A percentile compares a stretch with the other conserved stretches of the same genome.
Conservation (phyloP, 2,113 vertebrate species). For the Tachysurus vachellii region DNA sequence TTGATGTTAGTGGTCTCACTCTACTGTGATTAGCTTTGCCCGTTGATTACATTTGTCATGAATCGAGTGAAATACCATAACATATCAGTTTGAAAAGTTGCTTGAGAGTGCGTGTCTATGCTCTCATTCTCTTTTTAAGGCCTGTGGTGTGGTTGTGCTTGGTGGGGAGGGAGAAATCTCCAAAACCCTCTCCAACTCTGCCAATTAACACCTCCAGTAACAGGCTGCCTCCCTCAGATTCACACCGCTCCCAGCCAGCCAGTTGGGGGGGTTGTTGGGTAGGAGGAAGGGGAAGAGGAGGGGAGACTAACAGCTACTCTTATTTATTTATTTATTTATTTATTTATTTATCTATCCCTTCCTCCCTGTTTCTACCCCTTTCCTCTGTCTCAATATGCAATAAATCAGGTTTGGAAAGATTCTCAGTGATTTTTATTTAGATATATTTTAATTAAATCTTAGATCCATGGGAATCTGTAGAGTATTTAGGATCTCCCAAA, state of each 20-base stretch:
- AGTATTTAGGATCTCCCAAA: not conserved
- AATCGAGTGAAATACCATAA: not conserved
- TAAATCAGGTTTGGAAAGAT: not conserved
- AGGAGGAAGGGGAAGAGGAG: slow-evolving; percentile 59
- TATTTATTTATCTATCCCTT: too few species aligned
- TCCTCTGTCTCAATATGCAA: not conserved
- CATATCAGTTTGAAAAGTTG: not conserved
- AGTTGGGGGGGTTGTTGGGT: not conserved
- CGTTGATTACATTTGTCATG: not conserved
- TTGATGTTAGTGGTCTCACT: not conserved
- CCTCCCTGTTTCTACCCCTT: not conserved
- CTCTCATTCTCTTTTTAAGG: slow-evolving; percentile 13
- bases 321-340: not conserved
- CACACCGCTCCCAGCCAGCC: slow-evolving; percentile 62
- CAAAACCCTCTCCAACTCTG: slow-evolving; percentile 87
- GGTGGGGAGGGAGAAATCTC: slow-evolving; percentile 79
- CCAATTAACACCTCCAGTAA: slow-evolving; percentile 93
- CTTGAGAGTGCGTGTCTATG: not conserved
- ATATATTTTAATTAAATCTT: not conserved
- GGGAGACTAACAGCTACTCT: slow-evolving; percentile 61
- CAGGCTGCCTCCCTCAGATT: slow-evolving; percentile 83
- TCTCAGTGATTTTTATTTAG: not conserved
- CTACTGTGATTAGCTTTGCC: not conserved
- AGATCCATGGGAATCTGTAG: not conserved
- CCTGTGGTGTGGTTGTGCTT: slow-evolving; percentile 61